Base-by-base conservation (phyloP, 2,888 invertebrate species). In the Thumatha senex region DNA sequence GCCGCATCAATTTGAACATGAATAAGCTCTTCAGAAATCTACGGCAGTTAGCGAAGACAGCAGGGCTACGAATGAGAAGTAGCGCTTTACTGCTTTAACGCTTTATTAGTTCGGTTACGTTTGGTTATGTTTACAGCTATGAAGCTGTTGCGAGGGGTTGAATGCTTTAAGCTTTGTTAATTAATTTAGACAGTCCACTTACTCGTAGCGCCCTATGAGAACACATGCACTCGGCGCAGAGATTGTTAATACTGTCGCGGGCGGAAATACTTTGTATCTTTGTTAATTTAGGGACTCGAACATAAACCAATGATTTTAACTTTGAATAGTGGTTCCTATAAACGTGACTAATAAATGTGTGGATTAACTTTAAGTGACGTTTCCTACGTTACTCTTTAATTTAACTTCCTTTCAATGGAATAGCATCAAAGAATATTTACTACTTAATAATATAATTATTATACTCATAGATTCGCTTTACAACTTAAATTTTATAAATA, bases 171-270 rank as follows among this genome's bases (percentile, higher is more conserved):
- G 80, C 81, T 82, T 78, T 72, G 76, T 81, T 88, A 88, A 89
- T 89, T 90, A 88, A 86, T 89, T 88, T 80, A 82, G 85, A 84
- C 86, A 84, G 83, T 78, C 83, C 86, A 83, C 86, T 86, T 82
- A 83, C 69, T 74, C 78, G 64, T 62, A 73, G 71, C 72, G 76
- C 78, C 66, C 74, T 74, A 63, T 70, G 73, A 67, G 76, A 78
- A 79, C 82, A 82, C 70, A 77, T 81, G 77, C 79, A 78, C 68
- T 78, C 67, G 74, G 73, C 74, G 73, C 66, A 51, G 66, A 73
- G 67, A 70, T 73, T 68, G 71, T 78, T 78, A 76, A 76, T 79
- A 78, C 77, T 74, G 75, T 75, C 71, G 74, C 66, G 72, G 72
- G 71, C 83, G 84, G 84, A 84, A 84, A 81, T 76, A 78, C 81